Evolutionary conservation across 2,113 vertebrate genomes (phyloP).

Genomic region (Rhipidura dahli): DNA sequence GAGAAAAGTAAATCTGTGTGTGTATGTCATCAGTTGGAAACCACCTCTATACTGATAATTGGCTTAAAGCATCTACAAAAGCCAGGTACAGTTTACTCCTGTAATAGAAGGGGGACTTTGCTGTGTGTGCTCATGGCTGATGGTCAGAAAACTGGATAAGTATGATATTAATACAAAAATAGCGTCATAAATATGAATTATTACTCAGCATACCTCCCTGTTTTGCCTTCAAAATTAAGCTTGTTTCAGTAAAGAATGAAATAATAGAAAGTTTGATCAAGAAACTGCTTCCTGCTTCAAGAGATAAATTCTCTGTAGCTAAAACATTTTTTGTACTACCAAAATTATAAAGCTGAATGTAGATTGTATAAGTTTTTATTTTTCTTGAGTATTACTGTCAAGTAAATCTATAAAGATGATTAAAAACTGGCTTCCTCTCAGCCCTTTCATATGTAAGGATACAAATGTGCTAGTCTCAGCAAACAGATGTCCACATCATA

Average conservation of each 20-base stretch:
- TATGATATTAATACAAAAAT: neutral
- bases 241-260: neutral
- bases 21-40: neutral
- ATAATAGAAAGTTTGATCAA: neutral
- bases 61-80: neutral
- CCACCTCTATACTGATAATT: neutral
- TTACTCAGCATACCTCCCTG: neutral
- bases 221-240: neutral
- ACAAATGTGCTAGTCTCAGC: slow-evolving; percentile 12
- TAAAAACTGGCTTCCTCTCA: neutral
- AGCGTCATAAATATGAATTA: neutral
- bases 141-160: neutral
- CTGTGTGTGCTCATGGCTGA: neutral
- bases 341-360: neutral
- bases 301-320: neutral
- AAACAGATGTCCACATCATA: slow-evolving; percentile 35
- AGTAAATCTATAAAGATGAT: neutral
- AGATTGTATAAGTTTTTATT: neutral
- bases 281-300: neutral
- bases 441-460: slow-evolving; percentile 8
- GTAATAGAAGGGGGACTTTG: neutral
- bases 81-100: neutral
- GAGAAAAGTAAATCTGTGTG: neutral
- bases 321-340: neutral
- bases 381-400: neutral